Conservation (phyloP, 2,888 invertebrate species). For the Meganola albula region DNA sequence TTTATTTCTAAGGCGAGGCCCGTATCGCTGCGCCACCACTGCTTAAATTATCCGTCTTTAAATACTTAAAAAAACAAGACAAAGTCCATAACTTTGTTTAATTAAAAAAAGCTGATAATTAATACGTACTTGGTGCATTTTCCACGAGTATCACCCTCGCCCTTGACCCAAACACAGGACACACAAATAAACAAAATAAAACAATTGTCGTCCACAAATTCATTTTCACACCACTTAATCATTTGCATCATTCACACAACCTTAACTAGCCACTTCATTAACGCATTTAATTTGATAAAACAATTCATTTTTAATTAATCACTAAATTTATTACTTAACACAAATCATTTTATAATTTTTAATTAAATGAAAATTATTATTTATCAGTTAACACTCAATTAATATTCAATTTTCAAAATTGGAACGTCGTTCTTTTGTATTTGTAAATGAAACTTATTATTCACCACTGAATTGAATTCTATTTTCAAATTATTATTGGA, state of each 20-base stretch:
- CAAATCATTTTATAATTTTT: background rate
- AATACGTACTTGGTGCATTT: slow-evolving; percentile 68
- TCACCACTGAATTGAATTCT: slow-evolving; percentile 5
- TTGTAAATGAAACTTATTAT: too few species aligned
- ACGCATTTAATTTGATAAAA: slow-evolving; percentile 12
- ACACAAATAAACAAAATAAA: slow-evolving; percentile 45
- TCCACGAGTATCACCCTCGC: slow-evolving; percentile 68
- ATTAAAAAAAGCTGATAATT: too few species aligned
- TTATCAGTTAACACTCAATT: background rate
- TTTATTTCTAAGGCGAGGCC: too few species aligned
- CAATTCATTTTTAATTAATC: slow-evolving; percentile 13
- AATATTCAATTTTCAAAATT: slow-evolving; percentile 1
- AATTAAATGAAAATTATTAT: background rate
- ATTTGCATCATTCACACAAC: slow-evolving; percentile 40
- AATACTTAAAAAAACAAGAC: too few species aligned
- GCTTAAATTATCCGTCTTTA: too few species aligned
- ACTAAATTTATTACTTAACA: slow-evolving; percentile 10
- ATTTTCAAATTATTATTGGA: slow-evolving; percentile 12
- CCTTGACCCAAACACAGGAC: slow-evolving; percentile 46
- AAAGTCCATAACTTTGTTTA: too few species aligned
- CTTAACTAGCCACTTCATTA: slow-evolving; percentile 27
- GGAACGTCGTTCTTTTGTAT: too few species aligned
- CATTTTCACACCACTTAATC: slow-evolving; percentile 54
- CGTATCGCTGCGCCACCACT: too few species aligned
- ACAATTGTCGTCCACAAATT: slow-evolving; percentile 43